Percentiles rank a stretch among this genome's conserved stretches.
These are phyloP conservation scores for Dione vanillae DNA, from an alignment of 2,888 invertebrate species.

Conservation along the genomic window DNA sequence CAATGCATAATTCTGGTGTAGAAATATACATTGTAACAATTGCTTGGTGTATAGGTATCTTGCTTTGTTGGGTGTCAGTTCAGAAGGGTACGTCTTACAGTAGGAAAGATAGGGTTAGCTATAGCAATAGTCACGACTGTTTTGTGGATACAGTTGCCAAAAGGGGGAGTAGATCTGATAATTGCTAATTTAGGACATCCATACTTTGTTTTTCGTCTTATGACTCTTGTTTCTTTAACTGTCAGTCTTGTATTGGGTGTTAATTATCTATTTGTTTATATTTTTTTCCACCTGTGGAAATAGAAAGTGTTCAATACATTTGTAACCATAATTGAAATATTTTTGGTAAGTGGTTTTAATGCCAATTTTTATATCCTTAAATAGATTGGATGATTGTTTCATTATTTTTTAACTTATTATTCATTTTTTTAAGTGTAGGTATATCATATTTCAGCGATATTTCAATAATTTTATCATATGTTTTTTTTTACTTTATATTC, in stretches of 20 bases:
- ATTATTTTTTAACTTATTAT: not conserved
- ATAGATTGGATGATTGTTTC: not conserved
- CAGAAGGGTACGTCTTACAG: slow-evolving; percentile 85
- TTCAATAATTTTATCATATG: not conserved
- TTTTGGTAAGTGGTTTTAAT: slow-evolving; percentile 59
- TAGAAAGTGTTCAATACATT: slow-evolving; percentile 66
- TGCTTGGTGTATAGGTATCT: slow-evolving; percentile 86
- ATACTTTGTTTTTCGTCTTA: slow-evolving; percentile 64
- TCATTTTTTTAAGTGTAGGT: not conserved
- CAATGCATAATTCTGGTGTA: slow-evolving; percentile 83
- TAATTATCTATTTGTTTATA: slow-evolving; percentile 18
- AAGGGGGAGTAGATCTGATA: slow-evolving; percentile 63
- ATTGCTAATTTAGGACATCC: slow-evolving; percentile 77
- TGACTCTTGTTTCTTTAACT: slow-evolving; percentile 61
- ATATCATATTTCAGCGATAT: not conserved
- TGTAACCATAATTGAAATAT: slow-evolving; percentile 56
- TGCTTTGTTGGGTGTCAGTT: slow-evolving; percentile 86
- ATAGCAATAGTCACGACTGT: slow-evolving; percentile 83
- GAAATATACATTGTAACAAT: slow-evolving; percentile 87
- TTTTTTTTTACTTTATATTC: not conserved
- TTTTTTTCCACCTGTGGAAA: slow-evolving; percentile 63
- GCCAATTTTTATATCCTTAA: not conserved
- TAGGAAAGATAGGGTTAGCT: slow-evolving; percentile 85
- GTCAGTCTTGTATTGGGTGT: slow-evolving; percentile 60
- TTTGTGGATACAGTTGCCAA: slow-evolving; percentile 85